These are phyloP conservation scores for Brachylomia viminalis DNA, from an alignment of 2,888 invertebrate genomes.

Conservation along the genomic window DNA sequence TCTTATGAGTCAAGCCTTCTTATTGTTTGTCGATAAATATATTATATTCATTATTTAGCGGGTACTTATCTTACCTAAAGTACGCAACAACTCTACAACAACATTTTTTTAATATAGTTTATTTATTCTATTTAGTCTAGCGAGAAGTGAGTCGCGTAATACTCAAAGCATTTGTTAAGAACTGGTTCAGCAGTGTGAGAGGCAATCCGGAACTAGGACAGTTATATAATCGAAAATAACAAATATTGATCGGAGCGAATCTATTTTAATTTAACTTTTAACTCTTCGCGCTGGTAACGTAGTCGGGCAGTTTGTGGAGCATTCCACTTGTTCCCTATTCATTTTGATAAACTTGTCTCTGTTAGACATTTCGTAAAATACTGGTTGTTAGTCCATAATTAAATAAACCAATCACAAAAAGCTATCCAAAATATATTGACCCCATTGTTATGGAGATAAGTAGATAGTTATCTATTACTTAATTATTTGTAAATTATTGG, in stretches of 20 bases:
- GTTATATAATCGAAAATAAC: constrained; percentile 73
- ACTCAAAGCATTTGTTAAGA: constrained; percentile 46
- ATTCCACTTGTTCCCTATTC: constrained; percentile 25
- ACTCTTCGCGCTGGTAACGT: constrained; percentile 9
- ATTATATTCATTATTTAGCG: constrained; percentile 10
- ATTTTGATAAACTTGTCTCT: constrained; percentile 2
- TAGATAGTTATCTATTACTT: not conserved
- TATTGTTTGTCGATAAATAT: constrained; percentile 13
- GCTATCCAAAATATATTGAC: not conserved
- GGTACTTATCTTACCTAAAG: constrained; percentile 15
- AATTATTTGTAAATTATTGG: not conserved
- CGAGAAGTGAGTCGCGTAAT: constrained; percentile 48
- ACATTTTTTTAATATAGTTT: constrained; percentile 30
- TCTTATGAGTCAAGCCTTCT: not conserved
- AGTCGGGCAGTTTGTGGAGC: constrained; percentile 15
- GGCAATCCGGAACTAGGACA: constrained; percentile 71
- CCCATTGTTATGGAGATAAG: not conserved
- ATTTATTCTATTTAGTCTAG: constrained; percentile 41
- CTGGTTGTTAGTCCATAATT: not conserved
- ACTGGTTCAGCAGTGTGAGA: constrained; percentile 65
- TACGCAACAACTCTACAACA: constrained; percentile 9
- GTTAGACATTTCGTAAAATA: not conserved
- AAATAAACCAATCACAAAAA: not conserved
- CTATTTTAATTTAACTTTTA: constrained; percentile 49
- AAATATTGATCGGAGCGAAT: constrained; percentile 62